phyloP scores from a whole-genome alignment of 2,888 invertebrate genomes.

The Schrankia costaestrigalis region DNA sequence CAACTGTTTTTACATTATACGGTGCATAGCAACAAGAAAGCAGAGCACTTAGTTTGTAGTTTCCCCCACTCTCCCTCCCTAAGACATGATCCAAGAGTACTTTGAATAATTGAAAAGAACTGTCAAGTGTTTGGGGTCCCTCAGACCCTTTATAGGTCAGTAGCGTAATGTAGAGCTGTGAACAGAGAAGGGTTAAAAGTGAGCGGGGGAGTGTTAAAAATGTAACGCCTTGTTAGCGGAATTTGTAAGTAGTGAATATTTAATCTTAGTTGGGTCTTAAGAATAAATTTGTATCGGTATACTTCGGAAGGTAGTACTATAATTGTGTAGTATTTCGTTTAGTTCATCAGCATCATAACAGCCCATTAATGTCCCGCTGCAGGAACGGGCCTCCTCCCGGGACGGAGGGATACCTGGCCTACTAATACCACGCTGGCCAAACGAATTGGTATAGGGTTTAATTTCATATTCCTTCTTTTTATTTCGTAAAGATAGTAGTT shows the following conservation, averaged over 20 bases:
- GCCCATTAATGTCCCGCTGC: no score
- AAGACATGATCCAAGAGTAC: slow-evolving; percentile 47
- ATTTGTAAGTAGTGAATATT: slow-evolving; percentile 7
- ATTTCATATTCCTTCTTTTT: no score
- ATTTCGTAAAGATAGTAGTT: no score
- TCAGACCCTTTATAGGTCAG: slow-evolving; percentile 63
- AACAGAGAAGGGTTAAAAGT: slow-evolving; percentile 45
- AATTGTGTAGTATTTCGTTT: no score
- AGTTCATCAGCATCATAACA: no score
- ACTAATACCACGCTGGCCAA: no score
- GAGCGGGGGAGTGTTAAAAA: slow-evolving; percentile 49
- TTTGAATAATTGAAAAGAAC: slow-evolving; percentile 75
- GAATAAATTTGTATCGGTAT: no score
- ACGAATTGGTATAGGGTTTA: no score
- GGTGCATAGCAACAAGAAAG: background rate
- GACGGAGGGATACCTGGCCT: no score
- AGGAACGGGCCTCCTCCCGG: no score
- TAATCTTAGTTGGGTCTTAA: background rate
- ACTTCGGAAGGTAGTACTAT: no score
- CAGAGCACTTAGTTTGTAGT: slow-evolving; percentile 20
- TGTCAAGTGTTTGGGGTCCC: slow-evolving; percentile 47
- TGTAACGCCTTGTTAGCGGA: slow-evolving; percentile 47
- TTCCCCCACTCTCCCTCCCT: slow-evolving; percentile 15
- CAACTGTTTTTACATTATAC: background rate
- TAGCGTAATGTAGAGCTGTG: slow-evolving; percentile 42